These are phyloP conservation scores for Urechis unicinctus DNA, from an alignment of 2,888 invertebrate genomes.

Conservation along the genomic window DNA sequence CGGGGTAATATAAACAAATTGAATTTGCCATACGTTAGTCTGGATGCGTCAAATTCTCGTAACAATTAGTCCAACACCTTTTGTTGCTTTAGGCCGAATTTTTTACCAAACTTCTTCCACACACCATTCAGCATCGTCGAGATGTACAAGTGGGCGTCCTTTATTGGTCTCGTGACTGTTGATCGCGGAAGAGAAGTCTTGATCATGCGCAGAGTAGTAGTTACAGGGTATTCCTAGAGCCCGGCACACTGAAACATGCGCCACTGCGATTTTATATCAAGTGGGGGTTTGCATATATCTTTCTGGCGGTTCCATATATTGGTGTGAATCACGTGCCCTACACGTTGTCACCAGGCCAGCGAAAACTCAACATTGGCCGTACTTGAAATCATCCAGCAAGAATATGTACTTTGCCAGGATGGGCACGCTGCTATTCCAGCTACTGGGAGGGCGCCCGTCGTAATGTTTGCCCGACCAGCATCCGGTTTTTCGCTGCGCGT, in stretches of 20 bases:
- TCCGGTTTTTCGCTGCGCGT: too few species aligned
- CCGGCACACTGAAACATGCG: conserved; percentile 37
- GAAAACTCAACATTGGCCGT: conserved; percentile 47
- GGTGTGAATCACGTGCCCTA: conserved; percentile 22
- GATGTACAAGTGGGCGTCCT: conserved; percentile 62
- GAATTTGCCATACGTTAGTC: too few species aligned
- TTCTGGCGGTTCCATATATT: too few species aligned
- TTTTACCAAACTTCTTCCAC: too few species aligned
- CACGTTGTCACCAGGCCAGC: conserved; percentile 39
- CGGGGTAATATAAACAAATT: too few species aligned
- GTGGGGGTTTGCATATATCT: too few species aligned
- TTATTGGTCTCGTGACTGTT: conserved; percentile 51
- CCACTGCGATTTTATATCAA: too few species aligned
- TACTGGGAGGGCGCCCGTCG: conserved; percentile 30
- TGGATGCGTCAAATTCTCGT: too few species aligned
- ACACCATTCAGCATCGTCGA: conserved; percentile 70
- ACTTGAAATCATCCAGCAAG: conserved; percentile 31
- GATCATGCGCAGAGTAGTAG: conserved; percentile 44
- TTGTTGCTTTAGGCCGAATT: background rate
- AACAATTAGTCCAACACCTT: background rate
- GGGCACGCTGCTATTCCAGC: conserved; percentile 42
- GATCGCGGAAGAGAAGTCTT: conserved; percentile 38
- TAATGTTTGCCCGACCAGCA: conserved; percentile 36
- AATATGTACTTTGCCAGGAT: conserved; percentile 36
- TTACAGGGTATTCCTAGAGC: conserved; percentile 42